Evolutionary conservation across 1,140 invertebrate genomes (phyloP).

Genomic region (Drosophila miranda): DNA sequence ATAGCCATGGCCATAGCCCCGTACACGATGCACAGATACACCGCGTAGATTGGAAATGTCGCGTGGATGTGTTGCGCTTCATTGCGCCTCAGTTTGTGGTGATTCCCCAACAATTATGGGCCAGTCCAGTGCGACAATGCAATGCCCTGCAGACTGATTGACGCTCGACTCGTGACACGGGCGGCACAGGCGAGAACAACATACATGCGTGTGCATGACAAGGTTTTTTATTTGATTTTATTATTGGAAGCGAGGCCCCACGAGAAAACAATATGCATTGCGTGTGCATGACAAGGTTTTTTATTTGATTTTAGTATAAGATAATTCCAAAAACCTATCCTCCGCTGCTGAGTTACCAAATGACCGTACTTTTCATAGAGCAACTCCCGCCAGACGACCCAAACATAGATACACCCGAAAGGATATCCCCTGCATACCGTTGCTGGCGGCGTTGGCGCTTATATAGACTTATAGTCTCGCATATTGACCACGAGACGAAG

Average conservation of each 20-base stretch:
- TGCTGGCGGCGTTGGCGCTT: constrained; percentile 37
- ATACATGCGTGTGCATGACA: too few relatives aligned
- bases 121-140: background rate
- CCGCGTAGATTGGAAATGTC: constrained; percentile 67
- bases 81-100: constrained; percentile 59
- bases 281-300: too few relatives aligned
- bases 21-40: constrained; percentile 42
- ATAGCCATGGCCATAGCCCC: constrained; percentile 47
- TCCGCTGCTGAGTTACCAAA: too few relatives aligned
- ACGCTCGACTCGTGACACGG: background rate
- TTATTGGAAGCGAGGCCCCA: too few relatives aligned
- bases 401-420: constrained; percentile 37
- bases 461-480: constrained; percentile 72
- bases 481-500: constrained; percentile 62
- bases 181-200: background rate
- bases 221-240: too few relatives aligned
- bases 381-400: constrained; percentile 6
- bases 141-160: constrained; percentile 26
- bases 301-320: too few relatives aligned
- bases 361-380: too few relatives aligned
- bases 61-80: constrained; percentile 66
- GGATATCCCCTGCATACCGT: constrained; percentile 50
- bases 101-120: constrained; percentile 4
- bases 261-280: too few relatives aligned
- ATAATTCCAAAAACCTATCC: too few relatives aligned